Evolutionary conservation across 1,140 invertebrate genomes (phyloP).

Genomic region (Musca domestica): DNA sequence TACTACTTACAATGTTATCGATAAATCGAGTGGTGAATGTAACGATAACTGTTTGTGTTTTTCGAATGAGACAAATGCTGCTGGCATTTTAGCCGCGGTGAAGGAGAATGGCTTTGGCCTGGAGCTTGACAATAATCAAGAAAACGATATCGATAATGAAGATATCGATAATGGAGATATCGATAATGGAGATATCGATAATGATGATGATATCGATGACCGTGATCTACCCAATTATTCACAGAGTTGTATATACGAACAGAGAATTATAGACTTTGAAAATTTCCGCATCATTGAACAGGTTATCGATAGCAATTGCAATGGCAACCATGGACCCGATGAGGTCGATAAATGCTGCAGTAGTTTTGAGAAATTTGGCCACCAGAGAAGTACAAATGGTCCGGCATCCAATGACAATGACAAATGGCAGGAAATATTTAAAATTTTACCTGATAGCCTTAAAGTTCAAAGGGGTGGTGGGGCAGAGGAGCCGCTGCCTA

Average conservation of each 20-base stretch:
- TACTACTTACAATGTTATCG: too few species aligned
- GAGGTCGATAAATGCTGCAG: conserved; percentile 3
- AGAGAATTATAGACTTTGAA: conserved; percentile 47
- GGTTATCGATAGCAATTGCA: conserved; percentile 44
- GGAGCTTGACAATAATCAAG: too few species aligned
- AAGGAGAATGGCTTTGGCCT: not conserved
- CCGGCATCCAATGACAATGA: too few species aligned
- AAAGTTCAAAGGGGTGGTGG: too few species aligned
- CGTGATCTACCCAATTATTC: conserved; percentile 10
- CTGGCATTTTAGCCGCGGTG: not conserved
- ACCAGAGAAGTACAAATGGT: not conserved
- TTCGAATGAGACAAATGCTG: not conserved
- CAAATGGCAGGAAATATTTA: too few species aligned
- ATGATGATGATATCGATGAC: conserved; percentile 3
- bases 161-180: too few species aligned
- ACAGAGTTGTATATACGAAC: conserved; percentile 17
- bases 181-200: not conserved
- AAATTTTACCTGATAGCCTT: too few species aligned
- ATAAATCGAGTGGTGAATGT: too few species aligned
- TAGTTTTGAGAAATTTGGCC: not conserved
- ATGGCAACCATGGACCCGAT: conserved; percentile 5
- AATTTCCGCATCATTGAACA: conserved; percentile 49
- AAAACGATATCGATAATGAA: conserved; percentile 22
- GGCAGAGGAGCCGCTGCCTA: too few species aligned
- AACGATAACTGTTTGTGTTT: conserved; percentile 1